phyloP scores from a whole-genome alignment of 2,113 vertebrate genomes.

The Oryzias melastigma region DNA sequence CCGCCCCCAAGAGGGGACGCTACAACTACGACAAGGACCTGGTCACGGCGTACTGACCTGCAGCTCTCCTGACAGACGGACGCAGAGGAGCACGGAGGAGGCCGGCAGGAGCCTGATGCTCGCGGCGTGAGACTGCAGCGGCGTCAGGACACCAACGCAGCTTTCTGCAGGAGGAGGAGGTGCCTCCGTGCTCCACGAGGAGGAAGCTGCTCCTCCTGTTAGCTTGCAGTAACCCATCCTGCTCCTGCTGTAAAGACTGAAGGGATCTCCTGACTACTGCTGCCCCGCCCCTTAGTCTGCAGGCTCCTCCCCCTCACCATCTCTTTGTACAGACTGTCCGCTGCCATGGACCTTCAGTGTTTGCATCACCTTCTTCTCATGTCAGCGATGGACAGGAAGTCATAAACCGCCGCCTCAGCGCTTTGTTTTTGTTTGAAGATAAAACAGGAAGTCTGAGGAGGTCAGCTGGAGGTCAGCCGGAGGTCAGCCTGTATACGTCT shows the following conservation, averaged over 20 bases:
- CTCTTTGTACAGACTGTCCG: slow-evolving; percentile 70
- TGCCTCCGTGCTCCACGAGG: slow-evolving; percentile 49
- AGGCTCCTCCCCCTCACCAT: slow-evolving; percentile 47
- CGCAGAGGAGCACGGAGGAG: slow-evolving; percentile 57
- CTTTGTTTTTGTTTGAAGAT: slow-evolving; percentile 42
- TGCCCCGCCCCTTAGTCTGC: slow-evolving; percentile 16
- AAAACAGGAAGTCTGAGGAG: slow-evolving; percentile 32
- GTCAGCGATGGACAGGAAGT: slow-evolving; percentile 49
- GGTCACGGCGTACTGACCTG: slow-evolving; percentile 93
- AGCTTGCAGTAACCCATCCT: slow-evolving; percentile 51
- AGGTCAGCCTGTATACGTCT: slow-evolving; percentile 29
- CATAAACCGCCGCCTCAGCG: slow-evolving; percentile 17
- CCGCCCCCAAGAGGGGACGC: slow-evolving; percentile 87
- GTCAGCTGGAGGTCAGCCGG: not conserved
- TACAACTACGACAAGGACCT: slow-evolving; percentile 94
- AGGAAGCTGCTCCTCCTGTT: slow-evolving; percentile 46
- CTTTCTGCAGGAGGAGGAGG: too few species aligned
- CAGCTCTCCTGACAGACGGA: slow-evolving; percentile 63
- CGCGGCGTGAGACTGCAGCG: slow-evolving; percentile 52
- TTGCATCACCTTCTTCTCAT: slow-evolving; percentile 53
- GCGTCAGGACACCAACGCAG: slow-evolving; percentile 6
- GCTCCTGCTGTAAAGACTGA: slow-evolving; percentile 53
- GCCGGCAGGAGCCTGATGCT: slow-evolving; percentile 60
- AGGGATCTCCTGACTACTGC: slow-evolving; percentile 50
- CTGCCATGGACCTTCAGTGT: slow-evolving; percentile 55